Conservation (phyloP, 2,888 invertebrate genomes). For the Dolomedes plantarius region DNA sequence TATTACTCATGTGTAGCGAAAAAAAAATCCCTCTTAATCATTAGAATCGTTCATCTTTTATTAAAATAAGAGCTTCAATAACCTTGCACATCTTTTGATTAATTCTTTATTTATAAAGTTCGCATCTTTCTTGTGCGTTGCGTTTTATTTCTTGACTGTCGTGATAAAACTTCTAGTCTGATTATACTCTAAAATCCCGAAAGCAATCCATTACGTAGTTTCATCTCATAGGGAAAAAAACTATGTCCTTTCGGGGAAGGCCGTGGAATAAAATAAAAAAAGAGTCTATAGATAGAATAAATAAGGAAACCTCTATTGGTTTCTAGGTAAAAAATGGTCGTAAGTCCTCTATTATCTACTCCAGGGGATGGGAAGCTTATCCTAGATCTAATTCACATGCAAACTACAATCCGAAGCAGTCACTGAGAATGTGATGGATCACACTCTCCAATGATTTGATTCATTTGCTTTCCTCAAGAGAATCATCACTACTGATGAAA, state of each 20-base stretch:
- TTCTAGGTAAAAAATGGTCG: background rate
- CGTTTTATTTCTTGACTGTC: no score
- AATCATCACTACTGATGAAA: background rate
- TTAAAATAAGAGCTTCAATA: no score
- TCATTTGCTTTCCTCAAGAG: background rate
- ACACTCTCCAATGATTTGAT: background rate
- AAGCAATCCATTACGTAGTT: background rate
- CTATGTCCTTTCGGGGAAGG: background rate
- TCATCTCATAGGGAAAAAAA: background rate
- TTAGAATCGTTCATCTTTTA: no score
- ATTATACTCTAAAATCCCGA: background rate
- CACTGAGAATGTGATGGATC: background rate
- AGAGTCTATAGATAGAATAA: background rate
- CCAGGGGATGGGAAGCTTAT: background rate
- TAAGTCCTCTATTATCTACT: background rate
- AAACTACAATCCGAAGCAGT: background rate
- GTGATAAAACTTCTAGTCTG: background rate
- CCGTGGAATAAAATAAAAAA: background rate
- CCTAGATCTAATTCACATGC: conserved; percentile 7
- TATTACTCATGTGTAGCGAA: no score
- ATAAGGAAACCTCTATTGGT: background rate
- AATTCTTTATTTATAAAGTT: no score
- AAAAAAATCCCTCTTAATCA: no score
- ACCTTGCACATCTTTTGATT: no score
- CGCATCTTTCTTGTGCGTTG: no score